These are phyloP conservation scores for Neotoxoptera formosana DNA, from an alignment of 1,140 invertebrate genomes.

Conservation along the genomic window DNA sequence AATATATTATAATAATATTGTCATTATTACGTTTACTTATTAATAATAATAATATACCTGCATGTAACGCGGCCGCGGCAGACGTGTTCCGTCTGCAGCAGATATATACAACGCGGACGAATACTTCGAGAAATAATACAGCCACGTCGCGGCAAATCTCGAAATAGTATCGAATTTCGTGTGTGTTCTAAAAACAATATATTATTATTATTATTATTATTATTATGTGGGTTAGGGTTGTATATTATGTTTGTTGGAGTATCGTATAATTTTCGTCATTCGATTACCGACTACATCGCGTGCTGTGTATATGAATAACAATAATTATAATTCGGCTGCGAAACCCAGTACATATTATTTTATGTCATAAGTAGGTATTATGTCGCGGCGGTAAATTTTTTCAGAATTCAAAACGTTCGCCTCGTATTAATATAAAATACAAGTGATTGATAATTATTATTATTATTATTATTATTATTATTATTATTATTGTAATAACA, in stretches of 20 bases:
- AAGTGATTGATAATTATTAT: neutral
- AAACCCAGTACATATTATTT: neutral
- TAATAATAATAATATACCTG: neutral
- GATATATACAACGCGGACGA: neutral
- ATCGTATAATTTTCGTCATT: neutral
- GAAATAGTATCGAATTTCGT: neutral
- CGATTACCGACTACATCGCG: neutral
- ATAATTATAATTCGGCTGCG: neutral
- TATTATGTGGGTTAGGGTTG: neutral
- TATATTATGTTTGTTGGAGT: neutral
- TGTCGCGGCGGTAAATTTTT: neutral
- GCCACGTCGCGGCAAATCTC: neutral
- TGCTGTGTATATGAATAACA: neutral
- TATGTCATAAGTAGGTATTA: neutral
- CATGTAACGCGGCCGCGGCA: too few relatives aligned
- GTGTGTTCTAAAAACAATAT: neutral
- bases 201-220: neutral
- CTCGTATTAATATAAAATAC: neutral
- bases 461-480: slow-evolving; percentile 9
- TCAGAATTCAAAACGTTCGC: neutral
- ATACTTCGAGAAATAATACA: neutral
- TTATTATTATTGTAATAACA: neutral
- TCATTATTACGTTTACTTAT: neutral
- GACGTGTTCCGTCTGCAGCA: neutral
- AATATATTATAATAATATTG: neutral